phyloP scores from a whole-genome alignment of 2,113 vertebrate genomes.

The Zosterops japonicus region DNA sequence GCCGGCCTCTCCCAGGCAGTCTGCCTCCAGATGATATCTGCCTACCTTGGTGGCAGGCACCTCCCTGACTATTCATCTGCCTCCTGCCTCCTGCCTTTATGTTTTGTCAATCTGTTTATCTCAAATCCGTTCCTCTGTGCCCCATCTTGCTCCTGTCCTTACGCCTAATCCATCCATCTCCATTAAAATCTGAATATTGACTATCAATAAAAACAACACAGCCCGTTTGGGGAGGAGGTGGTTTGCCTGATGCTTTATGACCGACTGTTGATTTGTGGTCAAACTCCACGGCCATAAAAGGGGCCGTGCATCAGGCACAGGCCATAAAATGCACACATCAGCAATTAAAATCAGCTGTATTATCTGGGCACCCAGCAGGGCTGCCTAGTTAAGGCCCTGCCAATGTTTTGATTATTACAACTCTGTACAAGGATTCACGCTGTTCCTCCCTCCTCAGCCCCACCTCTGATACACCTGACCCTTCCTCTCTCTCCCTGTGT shows the following conservation, averaged over 20 bases:
- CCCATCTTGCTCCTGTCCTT: neutral
- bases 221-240: neutral
- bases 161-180: neutral
- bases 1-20: neutral
- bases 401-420: slow-evolving; percentile 45
- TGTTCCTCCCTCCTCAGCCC: slow-evolving; percentile 8
- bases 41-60: slow-evolving; percentile 42
- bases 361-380: slow-evolving; percentile 29
- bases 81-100: neutral
- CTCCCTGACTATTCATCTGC: slow-evolving; percentile 12
- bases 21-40: slow-evolving; percentile 22
- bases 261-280: slow-evolving; percentile 44
- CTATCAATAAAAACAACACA: slow-evolving; percentile 40
- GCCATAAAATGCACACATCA: slow-evolving; percentile 12
- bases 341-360: slow-evolving; percentile 55
- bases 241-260: neutral
- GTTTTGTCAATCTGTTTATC: neutral
- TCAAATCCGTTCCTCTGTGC: neutral
- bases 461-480: neutral
- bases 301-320: slow-evolving; percentile 1
- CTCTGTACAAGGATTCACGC: slow-evolving; percentile 39
- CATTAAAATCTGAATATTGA: slow-evolving; percentile 60
- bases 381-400: slow-evolving; percentile 50
- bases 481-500: neutral
- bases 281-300: neutral